Evolutionary conservation across 2,113 vertebrate genomes (phyloP), one percentile per base, ranked within the genome.

Genomic region (Cisticola juncidis): DNA sequence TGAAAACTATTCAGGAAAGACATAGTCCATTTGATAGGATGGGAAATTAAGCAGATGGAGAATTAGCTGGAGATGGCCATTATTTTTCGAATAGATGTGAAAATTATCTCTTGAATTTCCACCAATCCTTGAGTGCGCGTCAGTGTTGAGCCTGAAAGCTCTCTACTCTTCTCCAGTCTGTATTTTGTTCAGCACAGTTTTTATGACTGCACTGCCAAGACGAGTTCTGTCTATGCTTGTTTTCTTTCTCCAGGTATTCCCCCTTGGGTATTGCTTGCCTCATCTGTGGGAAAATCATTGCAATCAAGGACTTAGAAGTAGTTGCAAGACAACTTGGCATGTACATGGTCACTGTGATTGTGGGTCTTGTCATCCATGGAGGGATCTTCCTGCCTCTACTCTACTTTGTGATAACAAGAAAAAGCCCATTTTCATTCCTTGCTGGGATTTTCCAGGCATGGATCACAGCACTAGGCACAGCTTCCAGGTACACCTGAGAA

Each of bases 251-350:
- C 97, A 99, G 99, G 99, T 99, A 99, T 94, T 99, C 99, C 80
- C 99, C 99, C 8, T 97, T 99, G 79, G 99, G 99, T 97, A 99
- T 99, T 64, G 99, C 99, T 83, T 99, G 99, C 91, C 98, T 99
- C 84, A 99, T 99, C 88, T 99, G 99, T 95, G 99, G 99, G 92
- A 99, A 99, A 98, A 99, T 99, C 97, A 99, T 99, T 94, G 99
- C 99, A 88, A 99, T 99, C 92, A 99, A 99, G 89, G 99, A 99
- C 82, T 97, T 99, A 96, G 99, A 99, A 97, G 99, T 99, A 81
- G 99, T 99, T 69, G 99, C 97, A 85, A 98, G 98, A 96, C 99
- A 99, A 93, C 98, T 99, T 96, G 99, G 99, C 44, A 99, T 99
- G 99, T 99, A 99, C 97, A 99, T 99, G 99, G 95, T 99, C 42